Evolutionary conservation across 1,140 invertebrate genomes (phyloP).

Genomic region (Akabosia matsudoensis): DNA sequence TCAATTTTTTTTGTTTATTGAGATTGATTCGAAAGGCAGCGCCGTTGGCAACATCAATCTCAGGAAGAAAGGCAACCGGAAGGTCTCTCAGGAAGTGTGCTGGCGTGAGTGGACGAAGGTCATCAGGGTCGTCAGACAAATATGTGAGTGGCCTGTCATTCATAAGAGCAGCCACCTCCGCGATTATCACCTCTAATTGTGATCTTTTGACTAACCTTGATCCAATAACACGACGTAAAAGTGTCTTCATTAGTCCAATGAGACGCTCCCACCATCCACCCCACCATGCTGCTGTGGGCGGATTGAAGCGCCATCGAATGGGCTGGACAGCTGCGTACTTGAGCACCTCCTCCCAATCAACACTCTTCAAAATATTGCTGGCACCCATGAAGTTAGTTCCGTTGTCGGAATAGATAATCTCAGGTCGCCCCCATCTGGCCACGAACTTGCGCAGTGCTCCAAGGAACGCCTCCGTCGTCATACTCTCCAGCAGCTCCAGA

Average conservation of each 20-base stretch:
- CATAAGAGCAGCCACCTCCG: background rate
- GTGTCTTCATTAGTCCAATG: conserved; percentile 49
- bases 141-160: conserved; percentile 14
- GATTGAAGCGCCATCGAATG: conserved; percentile 51
- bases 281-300: conserved; percentile 52
- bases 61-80: background rate
- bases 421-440: conserved; percentile 39
- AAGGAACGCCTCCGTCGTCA: conserved; percentile 45
- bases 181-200: background rate
- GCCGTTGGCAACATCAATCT: background rate
- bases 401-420: conserved; percentile 47
- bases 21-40: background rate
- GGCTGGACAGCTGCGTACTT: conserved; percentile 30
- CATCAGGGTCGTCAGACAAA: background rate
- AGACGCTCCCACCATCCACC: conserved; percentile 50
- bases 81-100: background rate
- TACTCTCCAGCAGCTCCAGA: conserved; percentile 41
- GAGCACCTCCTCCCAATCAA: conserved; percentile 40
- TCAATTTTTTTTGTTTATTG: background rate
- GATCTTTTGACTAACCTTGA: background rate
- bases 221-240: conserved; percentile 32
- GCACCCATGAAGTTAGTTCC: conserved; percentile 49
- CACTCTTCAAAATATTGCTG: conserved; percentile 35
- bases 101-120: background rate
- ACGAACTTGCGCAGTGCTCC: conserved; percentile 43